phyloP scores from a whole-genome alignment of 2,797 vertebrate genomes.

The Xiphophorus birchmanni region DNA sequence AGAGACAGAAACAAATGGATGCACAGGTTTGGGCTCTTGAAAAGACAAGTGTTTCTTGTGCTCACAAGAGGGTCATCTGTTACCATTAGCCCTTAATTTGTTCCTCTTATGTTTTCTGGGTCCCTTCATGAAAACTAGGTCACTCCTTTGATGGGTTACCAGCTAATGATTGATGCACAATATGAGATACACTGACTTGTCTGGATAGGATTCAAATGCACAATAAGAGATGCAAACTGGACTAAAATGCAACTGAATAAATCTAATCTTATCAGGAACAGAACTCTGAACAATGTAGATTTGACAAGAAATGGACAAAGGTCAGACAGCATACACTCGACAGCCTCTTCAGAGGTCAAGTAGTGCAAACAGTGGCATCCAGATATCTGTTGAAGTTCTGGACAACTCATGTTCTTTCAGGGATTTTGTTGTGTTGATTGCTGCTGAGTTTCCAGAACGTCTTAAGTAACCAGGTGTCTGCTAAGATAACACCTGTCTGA shows the following conservation, averaged over 20 bases:
- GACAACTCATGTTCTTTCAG: conserved; percentile 31
- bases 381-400: conserved; percentile 29
- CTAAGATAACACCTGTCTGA: conserved; percentile 30
- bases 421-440: conserved; percentile 19
- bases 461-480: conserved; percentile 18
- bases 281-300: conserved; percentile 41
- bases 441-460: conserved; percentile 23
- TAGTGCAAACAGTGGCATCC: conserved; percentile 46
- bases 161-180: conserved; percentile 41
- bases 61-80: conserved; percentile 67
- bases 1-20: conserved; percentile 64
- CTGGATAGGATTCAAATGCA: conserved; percentile 22
- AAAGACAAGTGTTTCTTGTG: conserved; percentile 49
- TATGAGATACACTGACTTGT: conserved; percentile 32
- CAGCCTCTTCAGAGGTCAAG: conserved; percentile 49
- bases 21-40: conserved; percentile 59
- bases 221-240: conserved; percentile 22
- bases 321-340: conserved; percentile 54
- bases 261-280: conserved; percentile 54
- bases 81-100: conserved; percentile 65
- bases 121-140: conserved; percentile 61
- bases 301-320: conserved; percentile 60
- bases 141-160: conserved; percentile 65
- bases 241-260: conserved; percentile 19
- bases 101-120: conserved; percentile 33